Evolutionary conservation across 2,113 vertebrate species (phyloP).

Genomic region (Perccottus glenii): DNA sequence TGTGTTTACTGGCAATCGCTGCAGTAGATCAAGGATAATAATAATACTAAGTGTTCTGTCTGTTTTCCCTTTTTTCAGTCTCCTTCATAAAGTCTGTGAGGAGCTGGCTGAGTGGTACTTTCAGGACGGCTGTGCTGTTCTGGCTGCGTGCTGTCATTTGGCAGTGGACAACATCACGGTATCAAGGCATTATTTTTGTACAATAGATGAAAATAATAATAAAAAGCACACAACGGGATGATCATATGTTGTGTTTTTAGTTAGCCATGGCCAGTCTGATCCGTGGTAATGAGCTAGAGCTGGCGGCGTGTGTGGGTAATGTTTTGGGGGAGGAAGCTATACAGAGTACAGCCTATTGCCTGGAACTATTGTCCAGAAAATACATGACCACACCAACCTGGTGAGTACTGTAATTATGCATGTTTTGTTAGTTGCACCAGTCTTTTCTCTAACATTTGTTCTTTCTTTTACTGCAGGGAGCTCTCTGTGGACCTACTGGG

Average conservation of each 20-base stretch:
- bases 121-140: constrained; percentile 87
- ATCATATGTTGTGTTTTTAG: constrained; percentile 74
- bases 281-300: constrained; percentile 94
- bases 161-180: constrained; percentile 92
- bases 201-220: not conserved
- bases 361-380: constrained; percentile 93
- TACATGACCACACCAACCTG: constrained; percentile 90
- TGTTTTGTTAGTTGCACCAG: not conserved
- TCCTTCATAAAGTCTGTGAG: constrained; percentile 85
- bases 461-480: constrained; percentile 81
- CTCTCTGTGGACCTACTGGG: constrained; percentile 87
- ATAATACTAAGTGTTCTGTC: not conserved
- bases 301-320: constrained; percentile 89
- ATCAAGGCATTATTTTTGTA: constrained; percentile 22
- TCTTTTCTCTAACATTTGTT: not conserved
- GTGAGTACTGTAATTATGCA: constrained; percentile 72
- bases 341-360: constrained; percentile 87
- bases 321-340: constrained; percentile 87
- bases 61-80: constrained; percentile 69
- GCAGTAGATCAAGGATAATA: not conserved
- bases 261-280: constrained; percentile 92
- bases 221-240: constrained; percentile 12
- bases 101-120: constrained; percentile 96
- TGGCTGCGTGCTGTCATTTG: constrained; percentile 93
- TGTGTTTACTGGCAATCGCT: not conserved